phyloP scores from a whole-genome alignment of 2,113 vertebrate species.

The Anthoscopus minutus region DNA sequence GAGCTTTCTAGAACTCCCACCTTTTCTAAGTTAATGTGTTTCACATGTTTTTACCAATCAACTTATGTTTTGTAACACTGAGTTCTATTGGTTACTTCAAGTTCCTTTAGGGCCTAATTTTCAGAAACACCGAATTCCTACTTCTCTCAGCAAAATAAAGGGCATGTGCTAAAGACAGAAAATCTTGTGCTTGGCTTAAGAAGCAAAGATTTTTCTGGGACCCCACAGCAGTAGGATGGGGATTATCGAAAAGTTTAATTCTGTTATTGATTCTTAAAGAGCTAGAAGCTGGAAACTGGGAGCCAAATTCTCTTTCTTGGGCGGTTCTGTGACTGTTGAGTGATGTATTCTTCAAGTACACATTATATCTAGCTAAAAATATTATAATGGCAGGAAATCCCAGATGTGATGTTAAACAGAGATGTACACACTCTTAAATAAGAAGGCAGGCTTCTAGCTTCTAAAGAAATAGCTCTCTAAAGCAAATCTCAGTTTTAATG shows the following conservation, averaged over 20 bases:
- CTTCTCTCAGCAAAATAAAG: background rate
- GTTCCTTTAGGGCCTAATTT: background rate
- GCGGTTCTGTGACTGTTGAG: background rate
- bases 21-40: background rate
- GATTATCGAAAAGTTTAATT: background rate
- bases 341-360: background rate
- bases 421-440: background rate
- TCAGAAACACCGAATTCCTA: background rate
- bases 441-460: background rate
- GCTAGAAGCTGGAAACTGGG: background rate
- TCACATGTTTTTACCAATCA: background rate
- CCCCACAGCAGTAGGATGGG: background rate
- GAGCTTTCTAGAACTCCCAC: rapidly evolving
- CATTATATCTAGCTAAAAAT: background rate
- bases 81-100: background rate
- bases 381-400: background rate
- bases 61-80: background rate
- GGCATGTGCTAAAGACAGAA: background rate
- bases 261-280: background rate
- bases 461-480: background rate
- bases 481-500: background rate
- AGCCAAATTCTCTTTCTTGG: background rate
- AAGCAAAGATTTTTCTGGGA: background rate
- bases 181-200: background rate
- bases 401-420: background rate